Percentiles rank a stretch among this genome's conserved stretches.
phyloP scores from a whole-genome alignment of 2,113 vertebrate species.

The Calonectris borealis region DNA sequence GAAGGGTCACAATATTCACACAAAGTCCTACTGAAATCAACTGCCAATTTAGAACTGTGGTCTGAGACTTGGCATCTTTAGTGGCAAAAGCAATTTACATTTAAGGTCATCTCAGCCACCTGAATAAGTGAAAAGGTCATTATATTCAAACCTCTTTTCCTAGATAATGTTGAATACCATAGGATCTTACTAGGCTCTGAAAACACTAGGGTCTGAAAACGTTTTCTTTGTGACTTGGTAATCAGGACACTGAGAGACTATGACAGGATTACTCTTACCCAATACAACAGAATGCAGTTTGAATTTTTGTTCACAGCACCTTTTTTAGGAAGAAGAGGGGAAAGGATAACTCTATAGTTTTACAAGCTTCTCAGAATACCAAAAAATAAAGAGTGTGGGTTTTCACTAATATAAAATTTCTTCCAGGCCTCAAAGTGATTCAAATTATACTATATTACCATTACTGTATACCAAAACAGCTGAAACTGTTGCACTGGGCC shows the following conservation, averaged over 20 bases:
- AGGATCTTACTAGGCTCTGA: background rate
- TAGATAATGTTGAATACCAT: background rate
- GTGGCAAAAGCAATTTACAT: background rate
- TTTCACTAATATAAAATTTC: background rate
- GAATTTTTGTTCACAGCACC: background rate
- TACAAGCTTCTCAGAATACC: background rate
- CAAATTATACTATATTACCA: background rate
- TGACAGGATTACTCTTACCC: background rate
- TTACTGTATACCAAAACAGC: background rate
- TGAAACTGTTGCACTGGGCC: background rate
- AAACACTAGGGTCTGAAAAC: background rate
- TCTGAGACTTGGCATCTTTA: background rate
- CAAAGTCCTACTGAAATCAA: background rate
- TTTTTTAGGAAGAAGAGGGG: background rate
- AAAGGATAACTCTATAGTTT: background rate
- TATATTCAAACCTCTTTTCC: background rate
- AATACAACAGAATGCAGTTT: background rate
- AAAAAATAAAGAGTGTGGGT: background rate
- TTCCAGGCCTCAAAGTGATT: background rate
- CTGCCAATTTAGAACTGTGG: background rate
- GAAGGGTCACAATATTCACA: background rate
- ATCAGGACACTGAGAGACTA: background rate
- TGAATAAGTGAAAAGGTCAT: background rate
- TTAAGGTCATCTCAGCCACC: background rate
- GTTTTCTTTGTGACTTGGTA: background rate